A percentile compares a stretch with the other conserved stretches of the same genome.
Conservation (phyloP, 2,888 invertebrate genomes). For the Encarsia formosa region DNA sequence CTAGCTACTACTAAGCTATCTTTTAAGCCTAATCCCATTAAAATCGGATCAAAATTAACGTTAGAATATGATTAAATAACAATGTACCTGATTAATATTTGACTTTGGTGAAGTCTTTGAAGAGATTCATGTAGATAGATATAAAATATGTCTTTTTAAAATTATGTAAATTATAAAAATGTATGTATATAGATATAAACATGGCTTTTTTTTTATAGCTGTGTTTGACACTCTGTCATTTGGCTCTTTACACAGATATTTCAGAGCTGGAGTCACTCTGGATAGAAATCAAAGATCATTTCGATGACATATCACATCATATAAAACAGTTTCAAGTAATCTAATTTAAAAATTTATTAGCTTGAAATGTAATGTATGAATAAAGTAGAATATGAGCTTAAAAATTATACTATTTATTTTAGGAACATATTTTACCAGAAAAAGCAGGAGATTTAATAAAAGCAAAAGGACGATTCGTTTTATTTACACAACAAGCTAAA, state of each 20-base stretch:
- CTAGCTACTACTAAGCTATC: no score
- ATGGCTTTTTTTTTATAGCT: constrained; percentile 59
- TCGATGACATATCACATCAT: constrained; percentile 39
- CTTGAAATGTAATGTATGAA: background rate
- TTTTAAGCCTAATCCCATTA: no score
- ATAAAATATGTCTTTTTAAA: no score
- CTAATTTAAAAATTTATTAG: background rate
- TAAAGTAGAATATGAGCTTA: no score
- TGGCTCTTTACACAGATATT: constrained; percentile 52
- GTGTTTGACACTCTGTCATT: constrained; percentile 70
- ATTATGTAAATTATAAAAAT: no score
- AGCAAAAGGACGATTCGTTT: constrained; percentile 39
- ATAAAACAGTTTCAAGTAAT: constrained; percentile 45
- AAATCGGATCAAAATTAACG: no score
- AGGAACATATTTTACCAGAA: constrained; percentile 46
- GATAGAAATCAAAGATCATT: constrained; percentile 41
- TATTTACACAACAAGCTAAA: constrained; percentile 34
- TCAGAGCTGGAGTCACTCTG: constrained; percentile 41
- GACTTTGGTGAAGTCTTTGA: no score
- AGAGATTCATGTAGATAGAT: no score
- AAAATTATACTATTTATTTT: constrained; percentile 23
- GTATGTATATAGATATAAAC: no score
- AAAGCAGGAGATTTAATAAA: constrained; percentile 43
- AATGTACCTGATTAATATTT: no score
- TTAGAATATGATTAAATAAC: no score